Evolutionary conservation across 2,888 invertebrate species (phyloP), one percentile per base, ranked within the genome.

Genomic region (Zonitis immaculata): DNA sequence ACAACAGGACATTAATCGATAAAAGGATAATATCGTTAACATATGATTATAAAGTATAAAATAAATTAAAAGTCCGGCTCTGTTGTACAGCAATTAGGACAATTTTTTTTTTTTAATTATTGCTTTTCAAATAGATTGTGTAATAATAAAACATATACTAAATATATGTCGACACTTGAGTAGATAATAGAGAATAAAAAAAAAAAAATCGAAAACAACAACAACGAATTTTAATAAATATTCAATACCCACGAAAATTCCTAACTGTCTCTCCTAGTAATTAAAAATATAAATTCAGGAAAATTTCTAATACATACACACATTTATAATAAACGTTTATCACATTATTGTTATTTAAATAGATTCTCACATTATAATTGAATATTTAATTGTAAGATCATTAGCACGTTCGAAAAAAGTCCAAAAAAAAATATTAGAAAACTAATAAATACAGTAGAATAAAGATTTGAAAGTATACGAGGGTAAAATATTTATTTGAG

Each of bases 1-100:
- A 55, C 54, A 52, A 54, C 46, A 6, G 3, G 5, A 1, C 6
- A 39, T 45, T 39, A 43, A 49, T 56, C 59, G 56, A 57, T 57
- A 48, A 52, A 43, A 26, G 22, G 28, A 28, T 8, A 22, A 22
- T 22, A 22, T 22, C 22, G 5, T 22, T 22, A 22, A n/a, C n/a
- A n/a, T n/a, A n/a, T n/a, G n/a, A n/a, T 22, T 22, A 22, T 22
- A 22, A 22, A 22, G 22, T 22, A 5, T 22, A 22, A n/a, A n/a
- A n/a, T n/a, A n/a, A n/a, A n/a, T n/a, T n/a, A n/a, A n/a, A 26
- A 26, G 26, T 26, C 3, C 26, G 26, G 26, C 6, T 8, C 26
- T 26, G 26, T 26, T 7, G 1, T 26, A 5, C 6, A 26, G 7
- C 8, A 26, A 26, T 7, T 26, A 26, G 26, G 6, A 4, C 26